phyloP scores from a whole-genome alignment of 2,797 vertebrate genomes.

The Sarcophilus harrisii region DNA sequence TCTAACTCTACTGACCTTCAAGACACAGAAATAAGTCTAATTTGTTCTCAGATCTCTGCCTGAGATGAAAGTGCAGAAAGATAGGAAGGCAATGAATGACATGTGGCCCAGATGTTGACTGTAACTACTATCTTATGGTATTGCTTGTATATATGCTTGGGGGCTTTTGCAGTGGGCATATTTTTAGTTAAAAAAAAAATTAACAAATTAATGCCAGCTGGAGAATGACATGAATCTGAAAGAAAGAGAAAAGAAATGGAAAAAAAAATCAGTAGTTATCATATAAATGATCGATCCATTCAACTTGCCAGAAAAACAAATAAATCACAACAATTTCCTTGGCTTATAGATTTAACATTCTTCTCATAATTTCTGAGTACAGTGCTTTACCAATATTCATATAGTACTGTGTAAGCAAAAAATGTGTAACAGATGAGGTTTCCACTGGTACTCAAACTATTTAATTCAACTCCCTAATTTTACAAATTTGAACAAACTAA shows the following conservation, averaged over 20 bases:
- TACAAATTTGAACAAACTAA: slow-evolving; percentile 38
- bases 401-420: background rate
- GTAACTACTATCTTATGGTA: slow-evolving; percentile 42
- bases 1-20: slow-evolving; percentile 71
- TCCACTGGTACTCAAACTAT: background rate
- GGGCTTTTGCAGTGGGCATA: slow-evolving; percentile 51
- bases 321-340: slow-evolving; percentile 5
- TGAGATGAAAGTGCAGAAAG: slow-evolving; percentile 39
- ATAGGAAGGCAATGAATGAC: slow-evolving; percentile 36
- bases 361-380: slow-evolving; percentile 45
- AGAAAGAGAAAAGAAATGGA: slow-evolving; percentile 26
- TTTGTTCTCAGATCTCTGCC: slow-evolving; percentile 52
- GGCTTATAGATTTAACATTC: slow-evolving; percentile 30
- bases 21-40: slow-evolving; percentile 47
- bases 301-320: background rate
- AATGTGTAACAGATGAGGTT: slow-evolving; percentile 13
- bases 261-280: slow-evolving; percentile 25
- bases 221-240: slow-evolving; percentile 20
- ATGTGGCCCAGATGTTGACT: slow-evolving; percentile 21
- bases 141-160: slow-evolving; percentile 46
- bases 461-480: slow-evolving; percentile 22
- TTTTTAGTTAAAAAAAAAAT: slow-evolving; percentile 66
- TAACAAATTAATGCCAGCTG: background rate
- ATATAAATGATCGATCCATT: background rate
- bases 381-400: background rate